These are phyloP conservation scores for Pimephales promelas DNA, from an alignment of 2,113 vertebrate genomes.

Conservation along the genomic window DNA sequence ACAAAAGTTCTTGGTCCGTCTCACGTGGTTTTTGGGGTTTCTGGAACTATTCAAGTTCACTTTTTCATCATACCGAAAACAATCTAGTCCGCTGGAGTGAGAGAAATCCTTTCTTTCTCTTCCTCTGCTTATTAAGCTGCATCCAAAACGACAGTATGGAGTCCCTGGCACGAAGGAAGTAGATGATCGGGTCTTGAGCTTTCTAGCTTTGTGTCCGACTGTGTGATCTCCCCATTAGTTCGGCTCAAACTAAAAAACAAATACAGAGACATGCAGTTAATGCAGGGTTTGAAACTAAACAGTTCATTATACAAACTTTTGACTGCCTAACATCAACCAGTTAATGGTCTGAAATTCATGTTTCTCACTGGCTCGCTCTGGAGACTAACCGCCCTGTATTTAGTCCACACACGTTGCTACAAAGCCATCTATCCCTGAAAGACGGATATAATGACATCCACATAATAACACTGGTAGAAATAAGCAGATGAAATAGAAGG, in stretches of 20 bases:
- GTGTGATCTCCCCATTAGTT: constrained; percentile 16
- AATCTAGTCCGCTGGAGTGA: constrained; percentile 44
- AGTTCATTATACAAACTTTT: constrained; percentile 8
- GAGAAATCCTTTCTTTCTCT: constrained; percentile 33
- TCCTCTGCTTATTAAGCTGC: constrained; percentile 53
- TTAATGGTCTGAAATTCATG: background rate
- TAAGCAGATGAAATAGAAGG: constrained; percentile 1
- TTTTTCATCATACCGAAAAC: constrained; percentile 62
- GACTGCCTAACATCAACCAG: background rate
- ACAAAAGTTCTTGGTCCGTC: constrained; percentile 29
- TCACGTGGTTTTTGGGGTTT: background rate
- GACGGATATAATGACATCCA: constrained; percentile 15
- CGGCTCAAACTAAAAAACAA: constrained; percentile 16
- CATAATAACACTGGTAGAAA: background rate
- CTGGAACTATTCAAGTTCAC: constrained; percentile 49
- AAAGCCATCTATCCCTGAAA: constrained; percentile 5
- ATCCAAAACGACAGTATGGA: constrained; percentile 54
- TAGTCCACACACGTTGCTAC: constrained; percentile 25
- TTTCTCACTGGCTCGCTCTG: background rate
- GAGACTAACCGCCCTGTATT: background rate
- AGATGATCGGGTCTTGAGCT: constrained; percentile 10
- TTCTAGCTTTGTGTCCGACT: background rate
- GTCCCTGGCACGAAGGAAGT: constrained; percentile 21
- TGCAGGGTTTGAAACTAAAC: background rate
- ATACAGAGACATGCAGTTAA: constrained; percentile 28